These are phyloP conservation scores for Chionodraco myersi DNA, from an alignment of 2,113 vertebrate genomes.

Conservation along the genomic window DNA sequence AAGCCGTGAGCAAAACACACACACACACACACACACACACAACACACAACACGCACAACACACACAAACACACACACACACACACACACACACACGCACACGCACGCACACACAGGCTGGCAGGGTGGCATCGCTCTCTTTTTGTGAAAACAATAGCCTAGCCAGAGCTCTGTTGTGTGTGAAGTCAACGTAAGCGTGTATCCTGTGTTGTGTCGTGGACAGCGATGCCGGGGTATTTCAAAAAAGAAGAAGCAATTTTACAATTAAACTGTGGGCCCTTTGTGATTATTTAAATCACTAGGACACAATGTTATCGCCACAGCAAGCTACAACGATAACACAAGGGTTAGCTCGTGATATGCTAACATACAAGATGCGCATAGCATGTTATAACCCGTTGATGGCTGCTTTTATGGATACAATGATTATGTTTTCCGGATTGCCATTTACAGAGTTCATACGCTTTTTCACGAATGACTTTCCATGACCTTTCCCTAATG, in stretches of 20 bases:
- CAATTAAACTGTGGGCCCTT: slow-evolving; percentile 6
- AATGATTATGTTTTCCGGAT: no score
- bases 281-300: slow-evolving; percentile 10
- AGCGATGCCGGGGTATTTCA: no score
- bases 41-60: neutral
- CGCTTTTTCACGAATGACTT: no score
- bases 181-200: slow-evolving; percentile 55
- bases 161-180: slow-evolving; percentile 33
- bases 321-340: neutral
- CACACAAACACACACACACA: slow-evolving; percentile 4
- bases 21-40: slow-evolving; percentile 7
- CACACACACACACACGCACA: neutral
- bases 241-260: neutral
- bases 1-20: slow-evolving; percentile 36
- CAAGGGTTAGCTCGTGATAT: neutral
- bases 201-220: slow-evolving; percentile 41
- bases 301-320: slow-evolving; percentile 17
- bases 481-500: no score
- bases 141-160: slow-evolving; percentile 50
- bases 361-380: neutral
- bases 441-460: no score
- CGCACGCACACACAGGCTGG: slow-evolving; percentile 14
- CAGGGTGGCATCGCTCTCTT: slow-evolving; percentile 44
- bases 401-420: no score
- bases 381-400: no score